Percentiles rank a stretch among this genome's conserved stretches.
Evolutionary conservation across 2,888 invertebrate species (phyloP).

Genomic region (Hipparchia sbordonii): DNA sequence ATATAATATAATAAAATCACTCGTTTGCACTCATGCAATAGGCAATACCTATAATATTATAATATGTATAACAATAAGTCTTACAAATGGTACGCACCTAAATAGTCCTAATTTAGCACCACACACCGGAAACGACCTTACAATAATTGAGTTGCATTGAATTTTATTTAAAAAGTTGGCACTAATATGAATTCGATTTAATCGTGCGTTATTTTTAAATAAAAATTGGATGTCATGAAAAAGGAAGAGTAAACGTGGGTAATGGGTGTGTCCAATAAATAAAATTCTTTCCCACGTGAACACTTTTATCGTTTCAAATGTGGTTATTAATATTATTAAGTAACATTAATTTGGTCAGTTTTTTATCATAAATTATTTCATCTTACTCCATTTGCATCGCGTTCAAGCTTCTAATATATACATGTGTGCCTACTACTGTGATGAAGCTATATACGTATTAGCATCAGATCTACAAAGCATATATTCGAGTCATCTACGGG

Average conservation of each 20-base stretch:
- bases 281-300: slow-evolving; percentile 12
- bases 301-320: slow-evolving; percentile 4
- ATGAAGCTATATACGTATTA: slow-evolving; percentile 1
- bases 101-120: slow-evolving; percentile 45
- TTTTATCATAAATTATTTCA: neutral
- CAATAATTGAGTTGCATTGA: slow-evolving; percentile 38
- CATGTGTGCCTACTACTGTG: neutral
- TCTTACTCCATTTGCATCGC: too few species aligned
- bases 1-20: slow-evolving; percentile 49
- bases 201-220: neutral
- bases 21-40: slow-evolving; percentile 55
- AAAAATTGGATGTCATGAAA: neutral
- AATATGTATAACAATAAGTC: slow-evolving; percentile 46
- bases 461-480: slow-evolving; percentile 26
- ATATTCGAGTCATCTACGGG: slow-evolving; percentile 8
- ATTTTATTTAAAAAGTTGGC: slow-evolving; percentile 31
- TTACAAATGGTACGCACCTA: slow-evolving; percentile 59
- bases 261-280: neutral
- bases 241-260: slow-evolving; percentile 26
- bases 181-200: neutral
- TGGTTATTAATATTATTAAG: neutral
- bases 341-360: neutral
- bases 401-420: neutral
- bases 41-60: slow-evolving; percentile 48
- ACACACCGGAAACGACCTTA: slow-evolving; percentile 37